Evolutionary conservation across 2,797 vertebrate species (phyloP), one percentile per base, ranked within the genome.

Genomic region (Platalea minor): DNA sequence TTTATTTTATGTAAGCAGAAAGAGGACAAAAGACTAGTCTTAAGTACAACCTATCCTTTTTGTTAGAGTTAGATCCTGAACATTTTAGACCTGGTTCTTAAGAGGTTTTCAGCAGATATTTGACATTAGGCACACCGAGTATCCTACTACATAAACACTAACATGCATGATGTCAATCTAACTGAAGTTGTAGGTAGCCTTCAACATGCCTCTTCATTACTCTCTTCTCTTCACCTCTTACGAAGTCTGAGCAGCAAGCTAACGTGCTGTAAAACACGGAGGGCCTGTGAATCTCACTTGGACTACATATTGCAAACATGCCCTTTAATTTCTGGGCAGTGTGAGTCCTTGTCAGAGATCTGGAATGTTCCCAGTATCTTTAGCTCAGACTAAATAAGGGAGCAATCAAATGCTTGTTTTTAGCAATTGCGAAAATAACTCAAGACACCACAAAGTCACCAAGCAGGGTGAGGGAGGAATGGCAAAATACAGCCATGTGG

Each of bases 381-480:
- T 80, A 91, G 93, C 84, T 95, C 83, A 92, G 93, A 91, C 84
- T 94, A 96, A 96, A 91, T 91, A 95, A 91, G 75, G 76, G 78
- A 95, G 84, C 48, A 85, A 85, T 83, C 75, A 85, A 92, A 82
- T 33, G 51, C 48, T 74, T 85, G 84, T 64, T 96, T 92, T 85
- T 75, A 93, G 92, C 37, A 35, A 73, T 7, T 83, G 72, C 3
- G 0, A 79, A 96, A 89, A 76, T 89, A 94, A 94, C 73, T 78
- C 80, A 39, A 76, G 63, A 70, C 43, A 60, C 46, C 67, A 73
- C 21, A 9, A 81, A 94, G 83, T 78, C 88, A 93, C 35, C 1
- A 33, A 82, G 85, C 56, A 57, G 81, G 54, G 60, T 24, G 64
- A 90, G 73, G 57, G 75, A 89, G 85, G 72, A 80, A 91, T 14